These are phyloP conservation scores for Zosterops pallidus DNA, from an alignment of 2,113 vertebrate genomes.

Conservation along the genomic window DNA sequence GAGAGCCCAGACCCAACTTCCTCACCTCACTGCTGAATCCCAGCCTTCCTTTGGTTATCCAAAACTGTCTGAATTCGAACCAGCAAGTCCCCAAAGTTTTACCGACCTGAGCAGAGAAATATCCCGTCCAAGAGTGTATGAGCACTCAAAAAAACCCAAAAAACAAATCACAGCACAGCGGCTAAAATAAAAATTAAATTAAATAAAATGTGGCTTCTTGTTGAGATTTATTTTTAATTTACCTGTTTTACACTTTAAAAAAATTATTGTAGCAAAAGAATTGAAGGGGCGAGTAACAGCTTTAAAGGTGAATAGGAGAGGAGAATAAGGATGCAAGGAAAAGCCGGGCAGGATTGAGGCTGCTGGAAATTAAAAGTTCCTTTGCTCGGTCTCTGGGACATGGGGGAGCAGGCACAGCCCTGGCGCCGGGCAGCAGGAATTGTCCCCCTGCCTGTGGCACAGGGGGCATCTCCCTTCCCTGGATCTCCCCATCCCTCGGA, in stretches of 20 bases:
- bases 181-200: background rate
- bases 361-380: background rate
- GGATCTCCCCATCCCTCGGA: background rate
- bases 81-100: background rate
- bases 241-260: background rate
- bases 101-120: background rate
- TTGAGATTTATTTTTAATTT: background rate
- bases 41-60: background rate
- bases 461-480: background rate
- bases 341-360: background rate
- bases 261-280: background rate
- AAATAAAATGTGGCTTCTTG: background rate
- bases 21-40: background rate
- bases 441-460: background rate
- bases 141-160: background rate
- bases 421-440: background rate
- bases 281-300: background rate
- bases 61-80: background rate
- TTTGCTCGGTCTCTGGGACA: background rate
- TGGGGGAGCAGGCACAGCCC: background rate
- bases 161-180: background rate
- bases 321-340: background rate
- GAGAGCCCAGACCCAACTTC: background rate
- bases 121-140: fast-evolving
- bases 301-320: background rate